Base-by-base conservation (phyloP, 2,113 vertebrate species). In the Drymodes brunneopygia region DNA sequence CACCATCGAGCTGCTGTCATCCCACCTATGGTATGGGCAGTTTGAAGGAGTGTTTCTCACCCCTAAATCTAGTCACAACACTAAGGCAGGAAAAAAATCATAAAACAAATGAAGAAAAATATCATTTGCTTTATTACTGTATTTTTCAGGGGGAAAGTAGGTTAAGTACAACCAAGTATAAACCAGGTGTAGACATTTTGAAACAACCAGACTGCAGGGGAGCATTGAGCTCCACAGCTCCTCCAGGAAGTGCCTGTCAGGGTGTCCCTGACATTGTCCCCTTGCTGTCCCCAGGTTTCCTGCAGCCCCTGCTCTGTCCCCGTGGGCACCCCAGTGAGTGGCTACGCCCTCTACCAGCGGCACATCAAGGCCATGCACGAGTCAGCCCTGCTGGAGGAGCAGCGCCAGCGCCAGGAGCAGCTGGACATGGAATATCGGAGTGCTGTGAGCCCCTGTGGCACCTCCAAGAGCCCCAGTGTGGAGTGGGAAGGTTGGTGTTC, bases 331-430 rank as follows among this genome's bases (percentile, higher is more conserved):
- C 97, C 98, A 0, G 97, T 99, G 71, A 99, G 99, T 2, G 99
- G 99, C 21, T 99, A 98, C 2, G 97, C 99, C 1, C 99, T 99
- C 89, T 98, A 99, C 88, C 99, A 99, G 81, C 98, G 99, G 69
- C 99, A 99, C 94, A 99, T 99, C 93, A 99, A 99, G 95, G 99
- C 98, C 2, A 98, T 98, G 96, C 99, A 99, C 14, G 99, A 99
- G 72, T 99, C 99, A 0, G 98, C 98, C 0, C 98, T 99, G 92
- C 97, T 99, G 90, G 99, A 99, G 78, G 99, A 99, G 40, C 98
- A 98, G 89, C 98, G 98, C 67, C 99, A 99, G 97, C 98, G 99
- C 94, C 99, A 99, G 84, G 99, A 99, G 62, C 99, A 99, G 92
- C 97, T 98, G 44, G 99, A 99, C 60, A 75, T 98, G 93, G 99